Evolutionary conservation across 35 echinoderm and acorn worm species (phyloP).

Genomic region (Lytechinus pictus): DNA sequence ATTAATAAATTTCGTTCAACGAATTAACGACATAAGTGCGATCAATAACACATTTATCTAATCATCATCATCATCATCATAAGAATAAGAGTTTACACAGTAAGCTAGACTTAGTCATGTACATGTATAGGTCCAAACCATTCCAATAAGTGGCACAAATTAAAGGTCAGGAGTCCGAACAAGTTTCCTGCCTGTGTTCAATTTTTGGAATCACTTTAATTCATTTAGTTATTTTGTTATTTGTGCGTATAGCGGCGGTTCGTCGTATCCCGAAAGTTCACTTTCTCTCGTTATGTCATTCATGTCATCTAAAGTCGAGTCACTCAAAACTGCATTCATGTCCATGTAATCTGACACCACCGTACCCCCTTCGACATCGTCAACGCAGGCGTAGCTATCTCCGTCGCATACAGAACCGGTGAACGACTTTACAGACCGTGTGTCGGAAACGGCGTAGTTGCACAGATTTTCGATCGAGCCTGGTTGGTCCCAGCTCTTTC

Average conservation of each 20-base stretch:
- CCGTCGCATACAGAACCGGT: constrained; percentile 35
- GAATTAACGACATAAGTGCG: too few relatives aligned
- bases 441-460: background rate
- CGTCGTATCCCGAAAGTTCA: background rate
- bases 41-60: too few relatives aligned
- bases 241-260: background rate
- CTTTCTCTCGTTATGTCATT: constrained; percentile 1
- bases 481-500: constrained; percentile 33
- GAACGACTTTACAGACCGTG: background rate
- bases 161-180: too few relatives aligned
- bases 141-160: too few relatives aligned
- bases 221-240: background rate
- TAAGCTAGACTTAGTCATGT: too few relatives aligned
- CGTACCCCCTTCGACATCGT: background rate
- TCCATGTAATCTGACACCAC: constrained; percentile 30
- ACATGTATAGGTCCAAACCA: too few relatives aligned
- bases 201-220: too few relatives aligned
- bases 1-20: too few relatives aligned
- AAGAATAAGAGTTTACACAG: too few relatives aligned
- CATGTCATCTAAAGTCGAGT: background rate
- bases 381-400: constrained; percentile 33
- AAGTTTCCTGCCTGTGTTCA: too few relatives aligned
- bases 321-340: background rate
- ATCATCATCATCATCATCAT: too few relatives aligned
- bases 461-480: constrained; percentile 45